Evolutionary conservation across 2,797 vertebrate genomes (phyloP).

Genomic region (Sparus aurata): DNA sequence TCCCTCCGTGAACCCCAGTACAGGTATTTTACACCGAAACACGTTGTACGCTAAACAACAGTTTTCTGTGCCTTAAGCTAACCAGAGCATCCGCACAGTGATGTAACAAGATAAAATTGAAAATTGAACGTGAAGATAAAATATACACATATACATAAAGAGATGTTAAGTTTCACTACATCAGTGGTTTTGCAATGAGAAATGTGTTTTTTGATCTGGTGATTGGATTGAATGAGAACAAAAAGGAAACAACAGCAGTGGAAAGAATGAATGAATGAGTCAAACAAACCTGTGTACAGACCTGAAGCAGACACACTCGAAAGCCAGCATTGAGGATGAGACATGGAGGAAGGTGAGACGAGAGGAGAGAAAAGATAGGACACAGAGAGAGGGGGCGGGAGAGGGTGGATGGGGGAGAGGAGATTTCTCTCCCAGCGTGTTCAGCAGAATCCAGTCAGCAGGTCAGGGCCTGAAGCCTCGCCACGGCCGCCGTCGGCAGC

Average conservation of each 20-base stretch:
- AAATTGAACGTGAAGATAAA: no score
- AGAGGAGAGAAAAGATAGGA: slow-evolving; percentile 16
- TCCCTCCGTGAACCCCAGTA: no score
- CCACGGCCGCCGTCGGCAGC: slow-evolving; percentile 30
- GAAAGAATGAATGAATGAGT: slow-evolving; percentile 2
- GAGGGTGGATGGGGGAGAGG: background rate
- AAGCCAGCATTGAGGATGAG: slow-evolving; percentile 11
- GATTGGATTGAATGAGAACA: background rate
- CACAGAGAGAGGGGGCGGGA: background rate
- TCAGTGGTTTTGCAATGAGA: no score
- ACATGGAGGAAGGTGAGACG: slow-evolving; percentile 5
- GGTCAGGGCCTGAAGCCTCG: slow-evolving; percentile 52
- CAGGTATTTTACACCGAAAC: no score
- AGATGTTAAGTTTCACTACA: background rate
- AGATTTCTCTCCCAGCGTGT: slow-evolving; percentile 46
- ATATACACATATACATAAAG: no score
- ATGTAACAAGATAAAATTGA: no score
- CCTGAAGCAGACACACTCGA: slow-evolving; percentile 5
- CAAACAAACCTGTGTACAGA: background rate
- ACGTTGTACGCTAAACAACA: no score
- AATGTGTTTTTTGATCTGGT: no score
- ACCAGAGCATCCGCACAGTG: no score
- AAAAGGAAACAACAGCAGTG: background rate
- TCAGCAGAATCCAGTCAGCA: slow-evolving; percentile 70
- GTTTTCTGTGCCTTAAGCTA: no score